Evolutionary conservation across 1,140 invertebrate species (phyloP).

Genomic region (Sesamia nonagrioides): DNA sequence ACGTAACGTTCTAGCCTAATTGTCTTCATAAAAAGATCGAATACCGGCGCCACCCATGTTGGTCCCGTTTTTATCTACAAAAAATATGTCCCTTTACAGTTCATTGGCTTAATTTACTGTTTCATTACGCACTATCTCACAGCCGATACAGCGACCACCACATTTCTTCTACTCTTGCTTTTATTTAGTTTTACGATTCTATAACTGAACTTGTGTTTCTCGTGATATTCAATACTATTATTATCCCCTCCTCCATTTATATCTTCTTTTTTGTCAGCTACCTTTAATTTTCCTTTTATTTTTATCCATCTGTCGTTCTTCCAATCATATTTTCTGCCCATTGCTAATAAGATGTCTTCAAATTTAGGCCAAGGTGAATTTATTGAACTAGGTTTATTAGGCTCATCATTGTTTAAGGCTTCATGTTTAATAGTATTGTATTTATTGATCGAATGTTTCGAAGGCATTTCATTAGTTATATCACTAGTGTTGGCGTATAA

Average conservation of each 20-base stretch:
- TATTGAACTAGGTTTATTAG: conserved; percentile 37
- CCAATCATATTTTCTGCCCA: conserved; percentile 82
- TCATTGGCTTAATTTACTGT: conserved; percentile 50
- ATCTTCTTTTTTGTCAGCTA: conserved; percentile 36
- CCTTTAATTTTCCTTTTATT: conserved; percentile 73
- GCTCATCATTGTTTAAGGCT: conserved; percentile 44
- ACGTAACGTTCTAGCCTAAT: conserved; percentile 21
- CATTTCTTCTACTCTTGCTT: conserved; percentile 78
- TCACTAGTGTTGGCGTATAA: conserved; percentile 15
- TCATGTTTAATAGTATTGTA: conserved; percentile 18
- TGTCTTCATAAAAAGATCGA: conserved; percentile 46
- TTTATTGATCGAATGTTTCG: conserved; percentile 27
- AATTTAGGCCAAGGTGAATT: conserved; percentile 76
- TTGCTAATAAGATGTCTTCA: conserved; percentile 75
- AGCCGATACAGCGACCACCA: conserved; percentile 80
- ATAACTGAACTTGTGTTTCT: conserved; percentile 81
- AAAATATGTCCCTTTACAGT: conserved; percentile 58
- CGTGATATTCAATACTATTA: conserved; percentile 61
- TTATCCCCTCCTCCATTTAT: conserved; percentile 50
- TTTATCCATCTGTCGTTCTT: conserved; percentile 84
- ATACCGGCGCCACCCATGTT: conserved; percentile 52
- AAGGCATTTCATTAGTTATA: conserved; percentile 12
- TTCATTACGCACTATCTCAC: conserved; percentile 73
- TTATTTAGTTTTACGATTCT: conserved; percentile 81
- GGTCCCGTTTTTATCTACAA: conserved; percentile 61